Percentiles rank a stretch among this genome's conserved stretches.
Evolutionary conservation across 2,113 vertebrate genomes (phyloP).

Genomic region (Tylochromis polylepis): DNA sequence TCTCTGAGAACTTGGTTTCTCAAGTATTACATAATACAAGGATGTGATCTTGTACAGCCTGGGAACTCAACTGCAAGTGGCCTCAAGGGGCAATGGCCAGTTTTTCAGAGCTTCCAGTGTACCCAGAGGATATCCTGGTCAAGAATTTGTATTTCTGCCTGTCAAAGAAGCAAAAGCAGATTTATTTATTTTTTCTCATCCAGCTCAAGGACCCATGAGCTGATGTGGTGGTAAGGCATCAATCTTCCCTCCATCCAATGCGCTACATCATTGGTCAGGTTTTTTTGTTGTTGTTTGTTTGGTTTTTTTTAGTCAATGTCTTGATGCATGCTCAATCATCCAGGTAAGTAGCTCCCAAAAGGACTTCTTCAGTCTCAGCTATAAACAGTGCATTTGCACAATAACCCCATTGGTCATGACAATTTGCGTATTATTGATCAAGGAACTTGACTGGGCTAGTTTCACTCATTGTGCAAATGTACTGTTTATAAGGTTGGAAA

Average conservation of each 20-base stretch:
- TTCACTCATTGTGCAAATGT: too few species aligned
- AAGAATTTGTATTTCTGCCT: neutral
- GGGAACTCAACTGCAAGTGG: neutral
- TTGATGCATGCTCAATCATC: too few species aligned
- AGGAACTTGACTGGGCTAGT: too few species aligned
- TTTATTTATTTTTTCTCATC: neutral
- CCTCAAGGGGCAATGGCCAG: neutral
- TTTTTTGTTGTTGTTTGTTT: too few species aligned
- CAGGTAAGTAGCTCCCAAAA: too few species aligned
- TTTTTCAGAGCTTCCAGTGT: neutral
- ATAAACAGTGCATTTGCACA: too few species aligned
- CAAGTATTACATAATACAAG: neutral
- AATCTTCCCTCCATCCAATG: neutral
- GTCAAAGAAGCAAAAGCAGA: neutral
- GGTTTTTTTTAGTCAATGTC: too few species aligned
- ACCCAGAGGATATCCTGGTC: neutral
- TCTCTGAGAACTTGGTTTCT: neutral
- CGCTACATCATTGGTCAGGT: too few species aligned
- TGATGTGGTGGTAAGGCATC: neutral
- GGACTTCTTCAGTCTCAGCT: too few species aligned
- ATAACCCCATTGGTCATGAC: too few species aligned
- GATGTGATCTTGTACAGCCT: neutral
- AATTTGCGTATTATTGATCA: too few species aligned
- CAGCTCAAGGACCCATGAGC: neutral
- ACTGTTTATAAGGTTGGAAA: too few species aligned